phyloP scores from a whole-genome alignment of 1,140 invertebrate genomes.

The Drosophila jambulina region DNA sequence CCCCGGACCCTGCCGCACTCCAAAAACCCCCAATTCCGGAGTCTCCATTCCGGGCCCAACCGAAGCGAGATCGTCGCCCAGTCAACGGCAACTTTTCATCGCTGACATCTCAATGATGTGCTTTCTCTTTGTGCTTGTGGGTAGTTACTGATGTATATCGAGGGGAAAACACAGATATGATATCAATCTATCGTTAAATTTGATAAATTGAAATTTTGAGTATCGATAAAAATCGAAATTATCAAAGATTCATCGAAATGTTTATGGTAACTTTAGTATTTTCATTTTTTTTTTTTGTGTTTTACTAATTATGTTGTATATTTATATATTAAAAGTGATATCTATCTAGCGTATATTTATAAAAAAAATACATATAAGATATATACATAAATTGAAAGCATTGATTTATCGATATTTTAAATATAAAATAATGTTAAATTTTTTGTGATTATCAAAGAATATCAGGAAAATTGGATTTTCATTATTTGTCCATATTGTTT shows the following conservation, averaged over 20 bases:
- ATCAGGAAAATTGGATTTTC: no score
- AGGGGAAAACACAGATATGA: neutral
- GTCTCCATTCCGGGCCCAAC: neutral
- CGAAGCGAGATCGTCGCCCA: constrained; percentile 38
- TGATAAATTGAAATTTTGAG: no score
- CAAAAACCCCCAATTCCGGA: constrained; percentile 7
- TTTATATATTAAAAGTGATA: no score
- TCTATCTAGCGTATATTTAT: no score
- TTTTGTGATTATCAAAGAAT: no score
- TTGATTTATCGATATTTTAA: no score
- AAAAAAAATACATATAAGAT: neutral
- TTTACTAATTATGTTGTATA: no score
- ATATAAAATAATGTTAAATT: no score
- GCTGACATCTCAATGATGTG: constrained; percentile 75
- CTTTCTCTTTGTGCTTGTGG: constrained; percentile 3
- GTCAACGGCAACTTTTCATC: constrained; percentile 71
- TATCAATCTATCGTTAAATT: neutral
- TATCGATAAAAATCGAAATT: neutral
- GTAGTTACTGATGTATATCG: constrained; percentile 5
- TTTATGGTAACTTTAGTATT: no score
- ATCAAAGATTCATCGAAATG: no score
- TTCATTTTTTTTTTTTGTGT: no score
- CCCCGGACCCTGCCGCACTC: neutral
- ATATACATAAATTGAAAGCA: neutral
- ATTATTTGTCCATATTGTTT: no score